Percentiles rank a stretch among this genome's conserved stretches.
Evolutionary conservation across 2,113 vertebrate genomes (phyloP).

Genomic region (Mustela nigripes): DNA sequence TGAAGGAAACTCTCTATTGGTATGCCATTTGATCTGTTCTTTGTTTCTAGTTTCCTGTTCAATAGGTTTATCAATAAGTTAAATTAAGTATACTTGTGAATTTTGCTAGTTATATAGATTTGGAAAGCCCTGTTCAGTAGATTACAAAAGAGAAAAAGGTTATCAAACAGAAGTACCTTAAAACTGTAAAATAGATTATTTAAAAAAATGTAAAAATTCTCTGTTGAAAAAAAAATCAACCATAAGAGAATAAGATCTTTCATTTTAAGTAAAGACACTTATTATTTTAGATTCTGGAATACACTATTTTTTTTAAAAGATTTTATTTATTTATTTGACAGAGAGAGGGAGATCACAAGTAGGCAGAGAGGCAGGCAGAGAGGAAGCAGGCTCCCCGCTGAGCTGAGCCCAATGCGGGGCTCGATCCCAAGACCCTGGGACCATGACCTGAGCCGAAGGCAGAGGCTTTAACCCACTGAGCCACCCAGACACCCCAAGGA

Average conservation of each 20-base stretch:
- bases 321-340: too few relatives aligned
- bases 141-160: neutral
- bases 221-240: neutral
- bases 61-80: neutral
- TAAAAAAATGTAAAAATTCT: neutral
- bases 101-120: neutral
- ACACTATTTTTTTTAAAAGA: neutral
- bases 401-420: too few relatives aligned
- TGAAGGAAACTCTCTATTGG: neutral
- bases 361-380: too few relatives aligned
- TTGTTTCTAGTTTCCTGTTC: conserved; percentile 13
- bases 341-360: too few relatives aligned
- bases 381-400: too few relatives aligned
- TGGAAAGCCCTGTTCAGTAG: neutral
- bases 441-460: too few relatives aligned
- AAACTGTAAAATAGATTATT: neutral
- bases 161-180: neutral
- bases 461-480: too few relatives aligned
- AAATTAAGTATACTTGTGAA: neutral
- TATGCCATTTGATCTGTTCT: conserved; percentile 3
- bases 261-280: neutral
- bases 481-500: neutral
- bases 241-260: neutral
- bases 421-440: too few relatives aligned
- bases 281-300: neutral